Base-by-base conservation (phyloP, 2,113 vertebrate genomes). In the Chionodraco myersi region DNA sequence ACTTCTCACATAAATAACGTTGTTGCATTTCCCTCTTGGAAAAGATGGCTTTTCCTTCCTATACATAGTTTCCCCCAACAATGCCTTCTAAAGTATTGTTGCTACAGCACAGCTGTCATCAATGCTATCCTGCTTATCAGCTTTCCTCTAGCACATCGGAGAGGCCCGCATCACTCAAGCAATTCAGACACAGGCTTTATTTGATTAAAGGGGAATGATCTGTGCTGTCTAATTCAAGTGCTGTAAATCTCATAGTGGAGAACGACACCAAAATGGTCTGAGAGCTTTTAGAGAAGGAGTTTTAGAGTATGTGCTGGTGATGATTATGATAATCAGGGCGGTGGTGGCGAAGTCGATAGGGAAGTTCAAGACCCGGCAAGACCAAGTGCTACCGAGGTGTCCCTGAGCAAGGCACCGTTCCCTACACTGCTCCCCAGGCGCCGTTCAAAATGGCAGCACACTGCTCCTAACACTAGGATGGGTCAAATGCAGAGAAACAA, bases 31-130 rank as follows among this genome's bases (percentile, higher is more conserved):
- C 15, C 45, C 54, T 82, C 60, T 21, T 79, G 48, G 41, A 60
- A 59, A 76, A 30, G 45, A 48, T 15, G 75, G 63, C 79, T 3
- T 77, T 67, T 60, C 57, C 64, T 75, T 75, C 48, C 64, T 69
- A 18, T 75, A 48, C 49, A 23, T 34, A 74, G 64, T 74, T 77
- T 77, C 67, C 75, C 77, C 78, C 68, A 77, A 49, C 49, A 72
- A 68, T 80, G 60, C 68, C 77, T 81, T 82, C 53, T 75, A 13
- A 64, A 52, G 79, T 18, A 14, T 48, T 68, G 79, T 73, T 72
- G 68, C 81, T 77, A 44, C 80, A 88, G 85, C 80, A 77, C 82
- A 84, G 82, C 74, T 88, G 85, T 68, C 86, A 69, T 72, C 75
- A 56, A 45, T 26, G 78, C 70, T 73, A 36, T 73, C 79, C 83